Percentiles rank a stretch among this genome's conserved stretches.
phyloP scores from a whole-genome alignment of 2,888 invertebrate genomes.

The Agonopterix subpropinquella region DNA sequence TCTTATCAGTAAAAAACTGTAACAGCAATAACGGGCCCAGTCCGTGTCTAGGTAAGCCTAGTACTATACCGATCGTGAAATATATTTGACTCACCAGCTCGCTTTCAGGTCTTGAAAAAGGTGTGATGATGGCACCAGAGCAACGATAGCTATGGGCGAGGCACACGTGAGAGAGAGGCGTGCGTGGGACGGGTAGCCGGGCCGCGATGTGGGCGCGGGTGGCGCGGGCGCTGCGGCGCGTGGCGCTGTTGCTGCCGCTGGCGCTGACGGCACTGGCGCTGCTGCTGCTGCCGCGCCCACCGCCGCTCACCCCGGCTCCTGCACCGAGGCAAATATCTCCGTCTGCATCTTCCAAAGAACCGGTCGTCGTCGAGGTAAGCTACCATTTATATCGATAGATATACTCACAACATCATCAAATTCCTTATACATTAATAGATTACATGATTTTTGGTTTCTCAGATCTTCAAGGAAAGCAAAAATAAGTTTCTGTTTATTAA shows the following conservation, averaged over 20 bases:
- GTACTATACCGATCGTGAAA: too few species aligned
- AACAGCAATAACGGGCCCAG: too few species aligned
- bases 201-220: constrained; percentile 55
- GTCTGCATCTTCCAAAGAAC: constrained; percentile 13
- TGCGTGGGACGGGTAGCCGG: constrained; percentile 16
- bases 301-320: constrained; percentile 34
- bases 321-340: constrained; percentile 18
- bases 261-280: constrained; percentile 68
- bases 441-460: too few species aligned
- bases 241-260: constrained; percentile 67
- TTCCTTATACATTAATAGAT: too few species aligned
- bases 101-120: constrained; percentile 13
- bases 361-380: too few species aligned
- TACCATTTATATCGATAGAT: too few species aligned
- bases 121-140: constrained; percentile 2
- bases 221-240: constrained; percentile 59
- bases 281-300: constrained; percentile 64
- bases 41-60: too few species aligned
- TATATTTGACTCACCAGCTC: too few species aligned
- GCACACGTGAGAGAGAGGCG: constrained; percentile 14
- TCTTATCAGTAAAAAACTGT: too few species aligned
- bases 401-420: too few species aligned
- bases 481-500: too few species aligned
- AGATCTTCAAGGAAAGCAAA: too few species aligned
- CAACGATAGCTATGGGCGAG: constrained; percentile 14